Evolutionary conservation across 2,888 invertebrate species (phyloP), one percentile per base, ranked within the genome.

Genomic region (Drosophila trichaetosa): DNA sequence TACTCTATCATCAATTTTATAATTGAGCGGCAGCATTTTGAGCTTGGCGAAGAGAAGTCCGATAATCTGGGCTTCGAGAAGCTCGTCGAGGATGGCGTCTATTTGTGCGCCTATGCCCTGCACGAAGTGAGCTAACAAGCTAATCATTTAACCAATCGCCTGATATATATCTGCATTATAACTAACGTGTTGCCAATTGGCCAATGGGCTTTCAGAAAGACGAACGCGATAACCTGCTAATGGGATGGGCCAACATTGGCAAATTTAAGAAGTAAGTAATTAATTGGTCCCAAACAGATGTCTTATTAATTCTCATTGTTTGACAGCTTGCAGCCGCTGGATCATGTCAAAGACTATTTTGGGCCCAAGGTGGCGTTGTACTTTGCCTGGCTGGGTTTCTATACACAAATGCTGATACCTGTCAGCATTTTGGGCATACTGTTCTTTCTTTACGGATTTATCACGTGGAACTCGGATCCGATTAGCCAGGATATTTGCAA

Each of bases 301-400:
- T 24, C 34, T 24, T 21, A 24, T 46, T 46, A 16, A 46, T 42
- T 24, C 13, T n/a, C 1, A 8, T 8, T 49, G 38, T 53, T 46
- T 34, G 6, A 0, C 46, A 93, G 93, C 42, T 79, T 93, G 61
- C 97, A 97, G 90, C 97, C 97, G 2, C 92, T 97, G 68, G 96
- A 97, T 91, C 94, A 95, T 76, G 95, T 97, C 69, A 95, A 96
- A 94, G 95, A 96, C 87, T 96, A 96, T 92, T 96, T 96, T 91
- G 96, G 96, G 54, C 95, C 96, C 4, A 96, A 96, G 93, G 95
- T 96, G 80, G 97, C 96, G 0, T 93, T 97, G 67, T 97, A 97
- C 92, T 97, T 97, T 93, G 95, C 97, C 18, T 97, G 97, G 97
- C 94, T 97, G 54, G 97, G 97, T 46, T 97, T 96, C 93, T 97